Conservation (phyloP, 2,888 invertebrate species). For the Thymelicus lineola region DNA sequence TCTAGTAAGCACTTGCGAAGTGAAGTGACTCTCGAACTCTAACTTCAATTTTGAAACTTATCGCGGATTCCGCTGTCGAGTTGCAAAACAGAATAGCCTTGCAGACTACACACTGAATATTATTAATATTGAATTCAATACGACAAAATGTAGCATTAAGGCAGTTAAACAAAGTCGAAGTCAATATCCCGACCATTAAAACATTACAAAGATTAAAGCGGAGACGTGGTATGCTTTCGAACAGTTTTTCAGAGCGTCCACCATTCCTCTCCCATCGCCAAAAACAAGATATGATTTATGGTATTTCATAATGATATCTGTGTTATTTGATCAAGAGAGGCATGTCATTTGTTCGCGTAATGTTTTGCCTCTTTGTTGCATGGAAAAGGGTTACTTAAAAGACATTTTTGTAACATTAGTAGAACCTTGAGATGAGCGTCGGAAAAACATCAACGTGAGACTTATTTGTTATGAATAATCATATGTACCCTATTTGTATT, state of each 20-base stretch:
- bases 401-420: not conserved
- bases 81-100: too few relatives aligned
- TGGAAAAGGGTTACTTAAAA: not conserved
- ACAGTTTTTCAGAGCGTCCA: conserved; percentile 8
- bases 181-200: conserved; percentile 10
- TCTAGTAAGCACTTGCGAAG: too few relatives aligned
- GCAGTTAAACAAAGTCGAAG: not conserved
- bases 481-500: too few relatives aligned
- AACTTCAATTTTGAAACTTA: too few relatives aligned
- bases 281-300: conserved; percentile 34
- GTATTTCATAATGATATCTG: conserved; percentile 37
- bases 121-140: not conserved
- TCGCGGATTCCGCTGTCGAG: too few relatives aligned
- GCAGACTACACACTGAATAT: too few relatives aligned
- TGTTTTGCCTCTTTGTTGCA: not conserved
- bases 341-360: conserved; percentile 12
- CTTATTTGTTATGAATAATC: too few relatives aligned
- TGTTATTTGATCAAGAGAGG: conserved; percentile 27
- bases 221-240: conserved; percentile 14
- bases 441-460: too few relatives aligned
- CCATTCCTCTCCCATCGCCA: conserved; percentile 20
- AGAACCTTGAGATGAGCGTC: too few relatives aligned
- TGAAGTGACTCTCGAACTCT: too few relatives aligned
- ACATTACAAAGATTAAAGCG: conserved; percentile 17
- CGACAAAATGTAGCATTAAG: not conserved